Conservation (phyloP, 2,113 vertebrate species). For the Cisticola juncidis region DNA sequence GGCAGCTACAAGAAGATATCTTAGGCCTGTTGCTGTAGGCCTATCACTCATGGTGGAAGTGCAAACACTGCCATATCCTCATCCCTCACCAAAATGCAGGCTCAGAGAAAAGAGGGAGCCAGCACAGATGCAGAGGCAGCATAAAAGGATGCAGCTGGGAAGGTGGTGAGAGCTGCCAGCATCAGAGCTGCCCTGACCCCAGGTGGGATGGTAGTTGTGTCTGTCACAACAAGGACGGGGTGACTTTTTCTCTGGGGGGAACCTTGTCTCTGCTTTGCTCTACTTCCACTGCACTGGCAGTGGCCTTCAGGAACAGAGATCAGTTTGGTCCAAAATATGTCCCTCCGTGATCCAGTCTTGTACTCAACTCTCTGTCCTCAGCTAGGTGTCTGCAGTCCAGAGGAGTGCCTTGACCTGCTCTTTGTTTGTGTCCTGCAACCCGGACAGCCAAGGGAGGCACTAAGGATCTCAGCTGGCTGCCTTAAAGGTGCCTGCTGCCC, state of each 20-base stretch:
- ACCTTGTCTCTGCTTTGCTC: not conserved
- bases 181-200: not conserved
- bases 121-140: not conserved
- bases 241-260: not conserved
- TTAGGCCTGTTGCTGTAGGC: not conserved
- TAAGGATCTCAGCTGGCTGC: not conserved
- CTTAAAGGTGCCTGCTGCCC: not conserved
- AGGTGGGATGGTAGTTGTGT: not conserved
- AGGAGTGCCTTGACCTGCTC: not conserved
- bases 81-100: not conserved
- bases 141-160: not conserved
- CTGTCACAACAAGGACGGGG: not conserved
- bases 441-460: not conserved
- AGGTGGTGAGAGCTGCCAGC: not conserved
- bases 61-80: not conserved
- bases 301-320: not conserved
- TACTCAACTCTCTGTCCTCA: not conserved
- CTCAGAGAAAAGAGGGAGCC: not conserved
- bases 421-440: not conserved
- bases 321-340: not conserved
- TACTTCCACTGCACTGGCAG: not conserved
- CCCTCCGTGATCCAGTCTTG: not conserved
- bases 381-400: not conserved
- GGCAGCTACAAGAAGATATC: not conserved
- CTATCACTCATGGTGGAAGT: fast-evolving